Evolutionary conservation across 30 jellyfish, hydroid and myxozoan species (phyloP), one percentile per base, ranked within the genome.

Genomic region (Pseudorhiza aurosa): DNA sequence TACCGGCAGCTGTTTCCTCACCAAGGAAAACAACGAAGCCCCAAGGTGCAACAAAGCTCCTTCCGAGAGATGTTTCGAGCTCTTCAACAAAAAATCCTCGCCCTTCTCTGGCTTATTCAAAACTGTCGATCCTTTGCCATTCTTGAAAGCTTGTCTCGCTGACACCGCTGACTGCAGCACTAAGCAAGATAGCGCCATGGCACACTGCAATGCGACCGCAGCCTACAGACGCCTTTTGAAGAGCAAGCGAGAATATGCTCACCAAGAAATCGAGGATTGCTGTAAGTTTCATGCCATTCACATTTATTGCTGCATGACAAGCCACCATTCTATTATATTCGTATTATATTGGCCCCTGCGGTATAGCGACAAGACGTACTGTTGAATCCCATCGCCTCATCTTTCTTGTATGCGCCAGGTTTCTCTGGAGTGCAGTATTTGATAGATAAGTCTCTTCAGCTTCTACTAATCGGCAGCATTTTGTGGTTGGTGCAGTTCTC

Each of bases 211-310:
- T 32, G 85, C 91, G 46, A 85, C 96, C 26, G 83, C 94, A 27
- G 99, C 99, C 19, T 94, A 87, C 91, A 75, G 75, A 1, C 72
- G 79, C 11, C 77, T 73, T 39, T 63, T 83, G 88, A 74, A 80
- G 68, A 22, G 67, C 31, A 45, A 57, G 22, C 95, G 96, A 29
- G 49, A 73, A 71, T 15, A 74, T 12, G 24, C 37, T n/a, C 49
- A 86, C 12, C 69, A 56, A 12, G 11, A 56, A 11, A 60, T 89
- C 19, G 70, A 75, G 39, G 91, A 81, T 46, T 87, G 99, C 78
- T 65, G 98, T 91, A 77, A 91, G 98, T 90, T 14, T 11, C 49
- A n/a, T n/a, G n/a, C n/a, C n/a, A n/a, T n/a, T n/a, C n/a, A n/a
- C n/a, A n/a, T n/a, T n/a, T n/a, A n/a, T n/a, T n/a, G n/a, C n/a